These are phyloP conservation scores for Pharmacophagus antenor DNA, from an alignment of 2,888 invertebrate species.

Conservation along the genomic window DNA sequence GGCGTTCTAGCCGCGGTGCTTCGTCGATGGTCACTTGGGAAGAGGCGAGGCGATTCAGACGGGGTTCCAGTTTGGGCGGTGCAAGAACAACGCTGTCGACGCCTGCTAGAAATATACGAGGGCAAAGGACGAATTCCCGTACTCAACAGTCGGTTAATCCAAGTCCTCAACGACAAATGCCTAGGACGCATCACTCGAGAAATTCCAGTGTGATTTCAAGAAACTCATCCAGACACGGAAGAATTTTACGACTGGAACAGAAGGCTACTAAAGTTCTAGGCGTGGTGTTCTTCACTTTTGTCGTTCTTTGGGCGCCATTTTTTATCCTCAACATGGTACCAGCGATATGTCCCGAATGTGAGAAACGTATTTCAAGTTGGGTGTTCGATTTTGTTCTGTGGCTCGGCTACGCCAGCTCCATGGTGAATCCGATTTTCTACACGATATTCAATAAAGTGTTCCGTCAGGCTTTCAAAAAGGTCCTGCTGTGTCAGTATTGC, in stretches of 20 bases:
- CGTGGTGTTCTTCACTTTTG: constrained; percentile 96
- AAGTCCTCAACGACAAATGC: constrained; percentile 73
- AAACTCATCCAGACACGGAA: constrained; percentile 90
- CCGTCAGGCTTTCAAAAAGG: constrained; percentile 93
- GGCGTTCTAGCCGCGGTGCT: constrained; percentile 81
- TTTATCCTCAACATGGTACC: constrained; percentile 94
- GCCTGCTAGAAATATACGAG: constrained; percentile 65
- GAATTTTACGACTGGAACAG: constrained; percentile 93
- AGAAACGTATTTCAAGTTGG: constrained; percentile 86
- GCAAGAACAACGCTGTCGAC: constrained; percentile 82
- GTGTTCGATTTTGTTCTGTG: constrained; percentile 94
- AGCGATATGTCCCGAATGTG: constrained; percentile 90
- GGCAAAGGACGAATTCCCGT: constrained; percentile 59
- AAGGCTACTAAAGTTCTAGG: constrained; percentile 98
- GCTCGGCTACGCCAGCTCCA: constrained; percentile 96
- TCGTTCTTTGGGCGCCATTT: constrained; percentile 97
- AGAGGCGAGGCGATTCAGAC: constrained; percentile 80
- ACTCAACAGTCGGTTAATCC: constrained; percentile 53
- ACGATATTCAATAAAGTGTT: constrained; percentile 97
- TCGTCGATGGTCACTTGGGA: constrained; percentile 91
- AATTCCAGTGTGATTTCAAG: constrained; percentile 91
- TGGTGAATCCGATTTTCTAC: constrained; percentile 97
- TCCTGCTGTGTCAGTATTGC: constrained; percentile 88
- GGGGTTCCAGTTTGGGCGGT: constrained; percentile 87
- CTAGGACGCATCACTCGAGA: constrained; percentile 87